A percentile compares a stretch with the other conserved stretches of the same genome.
phyloP scores from a whole-genome alignment of 23 tunicate species.

The Styela plicata region DNA sequence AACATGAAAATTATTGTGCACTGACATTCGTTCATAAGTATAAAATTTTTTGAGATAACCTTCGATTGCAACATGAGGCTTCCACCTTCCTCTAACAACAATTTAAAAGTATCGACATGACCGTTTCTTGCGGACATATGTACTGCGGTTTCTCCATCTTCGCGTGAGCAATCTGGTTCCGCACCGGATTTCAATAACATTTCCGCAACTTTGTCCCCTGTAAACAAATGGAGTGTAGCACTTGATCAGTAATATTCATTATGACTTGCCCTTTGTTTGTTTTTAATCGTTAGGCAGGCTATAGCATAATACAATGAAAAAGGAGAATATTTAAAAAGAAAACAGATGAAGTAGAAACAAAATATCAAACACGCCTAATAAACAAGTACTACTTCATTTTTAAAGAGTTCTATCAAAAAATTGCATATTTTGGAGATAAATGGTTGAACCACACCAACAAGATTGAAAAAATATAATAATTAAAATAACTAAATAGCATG shows the following conservation, averaged over 20 bases:
- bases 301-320: neutral
- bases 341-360: too few species aligned
- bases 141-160: slow-evolving; percentile 91
- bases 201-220: slow-evolving; percentile 88
- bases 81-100: slow-evolving; percentile 81
- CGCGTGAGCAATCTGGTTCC: slow-evolving; percentile 63
- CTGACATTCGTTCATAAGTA: too few species aligned
- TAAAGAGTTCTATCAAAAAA: too few species aligned
- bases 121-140: slow-evolving; percentile 89
- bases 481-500: too few species aligned
- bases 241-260: neutral
- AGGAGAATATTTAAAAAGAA: neutral
- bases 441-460: too few species aligned
- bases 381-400: too few species aligned
- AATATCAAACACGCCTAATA: too few species aligned
- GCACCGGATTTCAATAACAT: slow-evolving; percentile 89
- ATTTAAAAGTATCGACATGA: slow-evolving; percentile 54
- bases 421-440: too few species aligned
- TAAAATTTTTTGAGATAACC: too few species aligned
- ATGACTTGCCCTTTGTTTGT: neutral
- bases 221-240: neutral
- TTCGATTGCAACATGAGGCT: slow-evolving; percentile 56
- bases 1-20: too few species aligned
- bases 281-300: neutral
- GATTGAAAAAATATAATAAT: too few species aligned